These are phyloP conservation scores for Bubo bubo DNA, from an alignment of 2,113 vertebrate genomes.

Conservation along the genomic window DNA sequence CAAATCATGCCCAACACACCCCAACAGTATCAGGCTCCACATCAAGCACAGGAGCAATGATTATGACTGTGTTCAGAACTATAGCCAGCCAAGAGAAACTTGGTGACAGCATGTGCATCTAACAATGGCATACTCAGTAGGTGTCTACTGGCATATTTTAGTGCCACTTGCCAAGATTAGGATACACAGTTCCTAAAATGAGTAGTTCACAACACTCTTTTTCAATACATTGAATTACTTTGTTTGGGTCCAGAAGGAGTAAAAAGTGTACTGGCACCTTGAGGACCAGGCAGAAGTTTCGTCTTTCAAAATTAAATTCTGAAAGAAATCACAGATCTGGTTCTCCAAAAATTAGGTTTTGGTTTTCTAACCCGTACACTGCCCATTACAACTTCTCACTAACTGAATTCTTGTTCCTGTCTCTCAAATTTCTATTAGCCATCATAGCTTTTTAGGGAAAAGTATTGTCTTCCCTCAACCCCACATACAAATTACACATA, in stretches of 20 bases:
- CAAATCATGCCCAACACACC: neutral
- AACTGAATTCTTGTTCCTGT: neutral
- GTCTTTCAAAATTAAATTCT: neutral
- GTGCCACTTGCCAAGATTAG: neutral
- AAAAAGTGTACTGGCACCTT: neutral
- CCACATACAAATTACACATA: neutral
- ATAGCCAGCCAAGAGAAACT: neutral
- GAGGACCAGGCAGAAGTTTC: neutral
- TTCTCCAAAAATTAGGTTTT: neutral
- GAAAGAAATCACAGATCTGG: neutral
- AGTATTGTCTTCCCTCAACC: neutral
- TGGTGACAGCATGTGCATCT: rapidly evolving
- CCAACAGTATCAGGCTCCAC: neutral
- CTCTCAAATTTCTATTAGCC: neutral
- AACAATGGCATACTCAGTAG: neutral
- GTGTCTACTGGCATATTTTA: neutral
- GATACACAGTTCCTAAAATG: neutral
- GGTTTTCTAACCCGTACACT: neutral
- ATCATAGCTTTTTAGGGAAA: neutral
- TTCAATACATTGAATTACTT: neutral
- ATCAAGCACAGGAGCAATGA: neutral
- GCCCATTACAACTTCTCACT: neutral
- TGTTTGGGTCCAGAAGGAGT: neutral
- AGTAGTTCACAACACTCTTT: neutral
- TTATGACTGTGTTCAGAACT: neutral